A percentile compares a stretch with the other conserved stretches of the same genome.
Evolutionary conservation across 1,140 invertebrate species (phyloP).

Genomic region (Mylabris phalerata): DNA sequence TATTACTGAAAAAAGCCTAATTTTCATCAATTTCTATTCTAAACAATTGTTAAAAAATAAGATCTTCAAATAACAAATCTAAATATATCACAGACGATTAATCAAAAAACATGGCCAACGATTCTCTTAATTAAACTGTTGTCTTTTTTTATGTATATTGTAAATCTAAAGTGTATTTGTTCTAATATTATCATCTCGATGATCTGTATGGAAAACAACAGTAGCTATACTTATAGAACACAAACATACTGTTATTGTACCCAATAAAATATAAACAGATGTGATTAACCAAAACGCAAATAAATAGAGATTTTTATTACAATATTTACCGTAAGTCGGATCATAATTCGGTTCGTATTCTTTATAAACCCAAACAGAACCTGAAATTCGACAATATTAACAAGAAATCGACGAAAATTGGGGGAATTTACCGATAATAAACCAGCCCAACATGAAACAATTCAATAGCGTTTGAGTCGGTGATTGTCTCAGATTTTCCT

Average conservation of each 20-base stretch:
- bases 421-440: conserved; percentile 50
- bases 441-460: conserved; percentile 62
- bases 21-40: too few species aligned
- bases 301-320: conserved; percentile 57
- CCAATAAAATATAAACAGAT: conserved; percentile 52
- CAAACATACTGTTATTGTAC: conserved; percentile 47
- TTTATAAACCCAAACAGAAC: conserved; percentile 60
- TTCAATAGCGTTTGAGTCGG: conserved; percentile 54
- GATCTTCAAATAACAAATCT: not conserved
- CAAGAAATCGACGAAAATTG: too few species aligned
- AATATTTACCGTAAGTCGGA: conserved; percentile 47
- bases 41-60: too few species aligned
- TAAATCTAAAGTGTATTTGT: too few species aligned
- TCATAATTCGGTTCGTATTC: conserved; percentile 57
- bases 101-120: conserved; percentile 8
- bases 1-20: too few species aligned
- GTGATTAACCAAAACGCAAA: conserved; percentile 65
- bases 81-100: conserved; percentile 18
- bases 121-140: not conserved
- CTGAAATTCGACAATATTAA: conserved; percentile 34
- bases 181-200: conserved; percentile 11
- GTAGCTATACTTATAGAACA: conserved; percentile 52
- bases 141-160: too few species aligned
- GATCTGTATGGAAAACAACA: conserved; percentile 42
- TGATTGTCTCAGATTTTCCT: conserved; percentile 49